A percentile compares a stretch with the other conserved stretches of the same genome.
Conservation (phyloP, 2,113 vertebrate species). For the Crocuta crocuta region DNA sequence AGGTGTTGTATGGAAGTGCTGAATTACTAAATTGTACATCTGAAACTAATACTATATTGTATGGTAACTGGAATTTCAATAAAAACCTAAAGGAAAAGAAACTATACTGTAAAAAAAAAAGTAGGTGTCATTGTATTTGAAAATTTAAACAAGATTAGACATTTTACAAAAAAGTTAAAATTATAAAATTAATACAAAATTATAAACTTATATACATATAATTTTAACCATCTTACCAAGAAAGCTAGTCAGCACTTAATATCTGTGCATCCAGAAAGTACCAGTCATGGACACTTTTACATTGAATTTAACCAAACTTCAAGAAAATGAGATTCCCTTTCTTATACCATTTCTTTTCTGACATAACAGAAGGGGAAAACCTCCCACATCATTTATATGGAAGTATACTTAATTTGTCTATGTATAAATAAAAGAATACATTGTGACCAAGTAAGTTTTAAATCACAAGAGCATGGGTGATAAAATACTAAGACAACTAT, state of each 20-base stretch:
- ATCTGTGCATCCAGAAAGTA: not conserved
- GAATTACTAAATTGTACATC: not conserved
- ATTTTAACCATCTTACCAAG: not conserved
- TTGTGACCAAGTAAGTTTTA: not conserved
- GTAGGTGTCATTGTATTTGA: not conserved
- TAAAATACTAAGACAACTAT: not conserved
- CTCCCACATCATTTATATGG: not conserved
- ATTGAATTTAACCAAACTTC: not conserved
- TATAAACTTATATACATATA: not conserved
- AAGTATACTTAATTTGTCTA: not conserved
- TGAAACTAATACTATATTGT: not conserved
- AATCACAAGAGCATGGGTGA: not conserved
- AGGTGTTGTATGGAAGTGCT: not conserved
- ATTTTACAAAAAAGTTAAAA: not conserved
- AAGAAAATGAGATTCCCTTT: not conserved
- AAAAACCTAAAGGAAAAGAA: not conserved
- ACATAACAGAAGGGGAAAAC: not conserved
- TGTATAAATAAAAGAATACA: not conserved
- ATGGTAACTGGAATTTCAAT: not conserved
- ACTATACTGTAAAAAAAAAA: not conserved
- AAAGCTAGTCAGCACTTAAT: not conserved
- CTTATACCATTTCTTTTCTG: not conserved
- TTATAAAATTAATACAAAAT: not conserved
- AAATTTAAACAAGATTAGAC: not conserved
- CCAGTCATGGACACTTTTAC: not conserved